These are phyloP conservation scores for Tetrapedia diversipes DNA, from an alignment of 2,888 invertebrate genomes.

Conservation along the genomic window DNA sequence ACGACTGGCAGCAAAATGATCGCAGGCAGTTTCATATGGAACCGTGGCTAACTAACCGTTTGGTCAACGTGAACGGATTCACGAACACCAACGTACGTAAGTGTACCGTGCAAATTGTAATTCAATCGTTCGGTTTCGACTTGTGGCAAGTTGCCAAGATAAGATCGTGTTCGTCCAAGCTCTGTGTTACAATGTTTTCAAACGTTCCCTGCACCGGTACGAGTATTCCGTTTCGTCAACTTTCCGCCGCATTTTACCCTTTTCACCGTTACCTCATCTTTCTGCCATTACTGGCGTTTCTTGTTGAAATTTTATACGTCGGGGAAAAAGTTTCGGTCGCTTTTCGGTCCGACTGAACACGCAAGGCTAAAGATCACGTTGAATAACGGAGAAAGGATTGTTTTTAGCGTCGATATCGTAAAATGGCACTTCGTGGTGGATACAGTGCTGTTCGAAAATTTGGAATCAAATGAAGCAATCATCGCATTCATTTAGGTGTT, in stretches of 20 bases:
- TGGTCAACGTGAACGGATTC: conserved; percentile 6
- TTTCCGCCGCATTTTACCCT: conserved; percentile 21
- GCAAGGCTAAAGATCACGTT: too few species aligned
- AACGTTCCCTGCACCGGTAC: conserved; percentile 17
- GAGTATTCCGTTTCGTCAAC: conserved; percentile 25
- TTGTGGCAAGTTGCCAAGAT: conserved; percentile 42
- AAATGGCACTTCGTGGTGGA: too few species aligned
- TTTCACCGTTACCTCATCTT: conserved; percentile 3
- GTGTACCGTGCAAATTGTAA: conserved; percentile 38
- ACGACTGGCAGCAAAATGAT: too few species aligned
- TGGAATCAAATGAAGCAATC: too few species aligned
- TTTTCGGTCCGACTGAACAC: background rate
- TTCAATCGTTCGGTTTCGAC: conserved; percentile 38
- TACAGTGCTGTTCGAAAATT: too few species aligned
- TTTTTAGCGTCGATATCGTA: too few species aligned
- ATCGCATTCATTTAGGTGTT: too few species aligned
- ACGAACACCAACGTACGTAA: conserved; percentile 9
- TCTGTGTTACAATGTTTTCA: conserved; percentile 33
- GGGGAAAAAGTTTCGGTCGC: background rate
- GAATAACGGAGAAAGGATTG: background rate
- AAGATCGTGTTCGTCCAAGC: conserved; percentile 41
- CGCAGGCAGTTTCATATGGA: background rate
- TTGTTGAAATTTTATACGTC: background rate
- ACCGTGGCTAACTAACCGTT: conserved; percentile 11
- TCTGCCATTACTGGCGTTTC: background rate